Base-by-base conservation (phyloP, 2,888 invertebrate species). In the Seira ritae region DNA sequence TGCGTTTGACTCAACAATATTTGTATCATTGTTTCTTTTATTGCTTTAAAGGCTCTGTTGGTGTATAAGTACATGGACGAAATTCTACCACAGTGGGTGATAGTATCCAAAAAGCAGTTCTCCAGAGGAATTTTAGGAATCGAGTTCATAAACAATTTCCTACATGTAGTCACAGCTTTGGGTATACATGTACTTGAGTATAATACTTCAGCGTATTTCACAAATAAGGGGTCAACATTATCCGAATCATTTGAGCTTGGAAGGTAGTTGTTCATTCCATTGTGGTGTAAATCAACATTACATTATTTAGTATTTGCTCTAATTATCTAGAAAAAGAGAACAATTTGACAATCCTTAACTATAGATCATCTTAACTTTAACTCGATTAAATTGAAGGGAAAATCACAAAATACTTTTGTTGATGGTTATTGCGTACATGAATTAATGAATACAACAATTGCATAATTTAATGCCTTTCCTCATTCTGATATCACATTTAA, bases 31-130 rank as follows among this genome's bases (percentile, higher is more conserved):
- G n/a, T n/a, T n/a, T n/a, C n/a, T n/a, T n/a, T n/a, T n/a, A n/a
- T n/a, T n/a, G 12, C 12, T 12, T 90, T 90, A 84, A 86, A 92
- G 92, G 92, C 92, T 90, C 90, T 93, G 55, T 89, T 93, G 80
- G 90, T 92, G 10, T 93, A 92, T 89, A 92, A 92, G 89, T 91
- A 90, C 73, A 89, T 91, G 85, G 88, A 88, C 50, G 90, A 91
- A 65, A 80, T 87, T 22, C 37, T 86, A 8, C 89, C 67, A 77
- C 87, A 85, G n/a, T 89, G 89, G 89, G 85, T 87, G 0, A 88
- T 89, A 65, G 88, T 88, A 8, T 85, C 87, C 10, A 85, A 88
- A 24, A 86, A 87, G 71, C 88, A 87, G 55, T 87, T 88, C 74
- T 85, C 87, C 1, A 81, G 86, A 55, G 84, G 84, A 50, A 85